phyloP scores from a whole-genome alignment of 2,888 invertebrate species.

The Nephrotoma guestfalica region DNA sequence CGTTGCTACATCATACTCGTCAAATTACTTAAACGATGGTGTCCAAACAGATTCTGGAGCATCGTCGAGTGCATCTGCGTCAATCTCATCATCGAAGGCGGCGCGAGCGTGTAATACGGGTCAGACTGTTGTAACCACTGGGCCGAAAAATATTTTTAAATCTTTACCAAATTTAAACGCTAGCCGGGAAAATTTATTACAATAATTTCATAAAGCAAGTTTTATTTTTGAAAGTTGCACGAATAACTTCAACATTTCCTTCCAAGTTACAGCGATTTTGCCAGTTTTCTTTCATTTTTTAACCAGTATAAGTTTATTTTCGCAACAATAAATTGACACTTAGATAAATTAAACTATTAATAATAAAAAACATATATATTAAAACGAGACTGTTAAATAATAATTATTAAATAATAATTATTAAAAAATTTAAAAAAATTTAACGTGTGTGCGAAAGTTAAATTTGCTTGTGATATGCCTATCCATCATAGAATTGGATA shows the following conservation, averaged over 20 bases:
- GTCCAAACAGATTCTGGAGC: background rate
- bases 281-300: background rate
- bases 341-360: background rate
- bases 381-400: background rate
- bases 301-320: background rate
- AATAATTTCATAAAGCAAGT: constrained; percentile 21
- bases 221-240: background rate
- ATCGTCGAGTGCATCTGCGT: background rate
- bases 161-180: constrained; percentile 59
- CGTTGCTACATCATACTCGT: background rate
- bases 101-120: background rate
- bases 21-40: background rate
- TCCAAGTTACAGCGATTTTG: background rate
- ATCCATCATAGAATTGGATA: background rate
- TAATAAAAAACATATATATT: background rate
- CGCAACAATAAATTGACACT: background rate
- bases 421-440: background rate
- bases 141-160: constrained; percentile 31
- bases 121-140: background rate
- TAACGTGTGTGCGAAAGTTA: background rate
- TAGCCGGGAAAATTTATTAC: constrained; percentile 47
- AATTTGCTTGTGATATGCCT: background rate
- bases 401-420: background rate
- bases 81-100: background rate
- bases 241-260: background rate